Base-by-base conservation (phyloP, 2,797 vertebrate genomes). In the Micropoecilia bifurca region DNA sequence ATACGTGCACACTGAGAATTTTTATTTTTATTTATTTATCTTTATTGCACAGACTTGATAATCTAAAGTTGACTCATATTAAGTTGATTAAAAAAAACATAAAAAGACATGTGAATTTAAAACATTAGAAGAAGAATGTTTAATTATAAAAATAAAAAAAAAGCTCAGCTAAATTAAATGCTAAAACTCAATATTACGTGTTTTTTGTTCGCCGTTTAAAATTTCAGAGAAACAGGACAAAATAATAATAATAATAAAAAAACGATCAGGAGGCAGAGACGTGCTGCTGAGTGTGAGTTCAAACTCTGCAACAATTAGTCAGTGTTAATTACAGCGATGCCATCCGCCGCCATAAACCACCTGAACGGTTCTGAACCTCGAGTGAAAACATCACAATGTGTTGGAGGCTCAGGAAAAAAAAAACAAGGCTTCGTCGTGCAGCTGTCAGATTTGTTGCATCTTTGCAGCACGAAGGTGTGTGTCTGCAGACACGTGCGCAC, bases 391-490 rank as follows among this genome's bases (percentile, higher is more conserved):
- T 61, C 39, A 59, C 59, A 30, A 69, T n/a, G 50, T 33, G 69
- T 76, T 84, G 69, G 33, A 71, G 55, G 47, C 14, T 6, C 14
- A 63, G 45, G 57, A 63, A 83, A 22, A 50, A 22, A 48, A 7
- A 50, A 50, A 50, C 22, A 22, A 8, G 7, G 22, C 33, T 12
- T 57, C 39, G 63, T 36, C 80, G 43, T 76, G 57, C 80, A 85
- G 79, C 84, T 90, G 80, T 88, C 75, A 86, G 86, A 80, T 80
- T 85, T 83, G 78, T 84, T 86, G 45, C 75, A 75, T 79, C 75
- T 90, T 85, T 89, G 57, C 79, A 85, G 72, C 76, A 76, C 78
- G 77, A 79, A 82, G 57, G 76, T 78, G 75, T 76, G 71, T 76
- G 73, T 77, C 77, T 39, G 76, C 69, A 50, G 41, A 69, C 55